Evolutionary conservation across 2,888 invertebrate genomes (phyloP).

Genomic region (Eurytoma californica): DNA sequence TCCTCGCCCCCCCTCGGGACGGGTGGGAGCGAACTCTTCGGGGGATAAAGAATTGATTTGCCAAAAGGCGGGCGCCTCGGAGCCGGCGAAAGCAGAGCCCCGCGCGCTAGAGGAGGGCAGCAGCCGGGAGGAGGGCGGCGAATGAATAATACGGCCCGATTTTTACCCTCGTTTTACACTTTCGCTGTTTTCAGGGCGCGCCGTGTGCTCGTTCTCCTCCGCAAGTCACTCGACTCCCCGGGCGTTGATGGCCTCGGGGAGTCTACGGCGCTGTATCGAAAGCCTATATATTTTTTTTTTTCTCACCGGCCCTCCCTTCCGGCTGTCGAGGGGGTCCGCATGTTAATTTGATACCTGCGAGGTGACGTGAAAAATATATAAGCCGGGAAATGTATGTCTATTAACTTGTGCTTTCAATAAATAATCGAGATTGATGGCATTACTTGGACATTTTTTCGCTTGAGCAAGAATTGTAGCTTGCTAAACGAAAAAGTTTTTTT

Average conservation of each 20-base stretch:
- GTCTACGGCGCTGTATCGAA: too few relatives aligned
- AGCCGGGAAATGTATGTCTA: too few relatives aligned
- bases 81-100: background rate
- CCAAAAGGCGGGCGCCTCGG: conserved; percentile 21
- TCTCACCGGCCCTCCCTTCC: too few relatives aligned
- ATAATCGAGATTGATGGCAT: too few relatives aligned
- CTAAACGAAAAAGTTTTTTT: too few relatives aligned
- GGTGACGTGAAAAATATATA: too few relatives aligned
- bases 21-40: conserved; percentile 1
- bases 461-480: too few relatives aligned
- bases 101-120: background rate
- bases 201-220: conserved; percentile 19
- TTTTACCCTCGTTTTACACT: conserved; percentile 33
- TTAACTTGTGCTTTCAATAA: too few relatives aligned
- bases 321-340: too few relatives aligned
- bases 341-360: too few relatives aligned
- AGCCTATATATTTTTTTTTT: too few relatives aligned
- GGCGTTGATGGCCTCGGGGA: background rate
- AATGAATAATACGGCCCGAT: conserved; percentile 37
- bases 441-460: too few relatives aligned
- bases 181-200: conserved; percentile 38
- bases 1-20: background rate
- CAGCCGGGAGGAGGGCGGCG: background rate
- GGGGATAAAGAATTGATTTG: conserved; percentile 42
- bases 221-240: conserved; percentile 8